Base-by-base conservation (phyloP, 2,797 vertebrate species). In the Heterohyrax brucei region DNA sequence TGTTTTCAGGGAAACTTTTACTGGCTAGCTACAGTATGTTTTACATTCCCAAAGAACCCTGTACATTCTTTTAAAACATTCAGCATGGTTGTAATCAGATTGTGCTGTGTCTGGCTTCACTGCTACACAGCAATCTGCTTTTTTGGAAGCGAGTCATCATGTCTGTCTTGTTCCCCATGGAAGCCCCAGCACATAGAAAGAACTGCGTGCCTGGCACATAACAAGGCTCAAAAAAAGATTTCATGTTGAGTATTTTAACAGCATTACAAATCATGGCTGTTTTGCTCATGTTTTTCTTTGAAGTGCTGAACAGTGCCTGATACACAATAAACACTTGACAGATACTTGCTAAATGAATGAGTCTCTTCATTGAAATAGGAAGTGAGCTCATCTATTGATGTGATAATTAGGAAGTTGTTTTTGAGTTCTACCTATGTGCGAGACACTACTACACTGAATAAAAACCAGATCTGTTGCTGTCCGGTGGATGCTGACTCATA, bases 31-130 rank as follows among this genome's bases (percentile, higher is more conserved):
- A 7, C 1, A 33, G 7, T 75, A 70, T 26, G 80, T 73, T 88
- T 87, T 79, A 33, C 18, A 5, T 87, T 83, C 53, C 22, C 22
- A 68, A 44, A 61, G 78, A 79, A 24, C 39, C 79, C 7, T 44
- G 19, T 14, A n/a, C 4, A 78, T 78, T 66, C 30, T 77, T 95
- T 87, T 12, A 78, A 86, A 90, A 78, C 30, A 64, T 28, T 82
- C 33, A 50, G 78, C 14, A 46, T 22, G 19, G 24, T 84, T 87
- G 12, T 0, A 48, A 28, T 44, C 59, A 48, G 64, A 39, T 93
- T 68, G 87, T 19, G 75, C 30, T 75, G 59, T 8, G 16, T 70
- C 56, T 87, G 73, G 9, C 73, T 79, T 87, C 9, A 68, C 39
- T 2, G 6, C 30, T n/a, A 28, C 21, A 14, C 83, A 84, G 72